phyloP scores from a whole-genome alignment of 1,140 invertebrate genomes.

The Drosophila ogumai region DNA sequence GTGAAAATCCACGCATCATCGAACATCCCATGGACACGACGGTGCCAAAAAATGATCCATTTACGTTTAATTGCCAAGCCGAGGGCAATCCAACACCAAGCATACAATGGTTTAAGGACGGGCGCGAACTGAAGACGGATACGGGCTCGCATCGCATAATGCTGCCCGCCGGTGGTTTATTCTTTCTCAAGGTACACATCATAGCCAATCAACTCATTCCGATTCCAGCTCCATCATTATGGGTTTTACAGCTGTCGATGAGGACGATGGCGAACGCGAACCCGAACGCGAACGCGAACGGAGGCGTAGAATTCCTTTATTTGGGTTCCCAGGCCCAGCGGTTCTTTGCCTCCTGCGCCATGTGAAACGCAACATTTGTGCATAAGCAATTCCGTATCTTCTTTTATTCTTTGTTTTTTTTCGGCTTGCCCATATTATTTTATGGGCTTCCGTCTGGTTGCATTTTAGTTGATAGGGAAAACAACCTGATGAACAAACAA shows the following conservation, averaged over 20 bases:
- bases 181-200: slow-evolving; percentile 89
- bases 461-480: slow-evolving; percentile 75
- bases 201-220: slow-evolving; percentile 37
- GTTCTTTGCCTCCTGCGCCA: slow-evolving; percentile 18
- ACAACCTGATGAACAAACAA: slow-evolving; percentile 60
- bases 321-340: slow-evolving; percentile 30
- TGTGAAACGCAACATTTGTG: slow-evolving; percentile 79
- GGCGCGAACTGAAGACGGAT: slow-evolving; percentile 86
- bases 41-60: slow-evolving; percentile 89
- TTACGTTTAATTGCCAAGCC: slow-evolving; percentile 89
- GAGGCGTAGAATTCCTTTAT: slow-evolving; percentile 25
- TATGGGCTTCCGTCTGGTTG: slow-evolving; percentile 76
- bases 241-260: slow-evolving; percentile 53
- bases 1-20: slow-evolving; percentile 90
- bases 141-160: slow-evolving; percentile 86
- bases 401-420: slow-evolving; percentile 4
- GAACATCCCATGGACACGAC: slow-evolving; percentile 91
- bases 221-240: slow-evolving; percentile 62
- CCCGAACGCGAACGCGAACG: slow-evolving; percentile 1
- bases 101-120: slow-evolving; percentile 89
- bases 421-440: slow-evolving; percentile 67
- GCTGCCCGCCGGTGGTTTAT: slow-evolving; percentile 89
- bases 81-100: slow-evolving; percentile 88
- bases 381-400: slow-evolving; percentile 45
- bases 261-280: slow-evolving; percentile 6